Evolutionary conservation across 2,888 invertebrate species (phyloP), one percentile per base, ranked within the genome.

Genomic region (Andrena fulva): DNA sequence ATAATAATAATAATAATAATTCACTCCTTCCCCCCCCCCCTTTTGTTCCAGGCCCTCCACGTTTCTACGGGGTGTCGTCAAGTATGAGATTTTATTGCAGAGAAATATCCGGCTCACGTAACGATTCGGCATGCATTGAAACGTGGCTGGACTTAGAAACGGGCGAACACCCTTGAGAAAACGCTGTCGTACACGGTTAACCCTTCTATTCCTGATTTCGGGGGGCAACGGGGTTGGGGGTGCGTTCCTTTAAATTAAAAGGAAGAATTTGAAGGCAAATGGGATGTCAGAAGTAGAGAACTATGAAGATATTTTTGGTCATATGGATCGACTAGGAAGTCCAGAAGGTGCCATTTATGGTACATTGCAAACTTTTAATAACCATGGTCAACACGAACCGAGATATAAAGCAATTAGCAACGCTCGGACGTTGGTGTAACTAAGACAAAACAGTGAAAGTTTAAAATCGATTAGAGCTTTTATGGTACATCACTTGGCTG

Each of bases 81-180:
- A 69, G 62, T 77, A 79, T 77, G 77, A 67, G 80, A 83, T 78
- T 85, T 80, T 82, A 83, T 74, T 83, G 77, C 66, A 59, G 27
- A 64, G 75, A 74, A 78, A 78, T 87, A 85, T 86, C 81, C 74
- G 69, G 42, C 70, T 73, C 80, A 77, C 77, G 80, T 84, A 86
- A 85, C 80, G 75, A 77, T 78, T 76, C 69, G 76, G 73, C 85
- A 78, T 85, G 69, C 75, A 76, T 54, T 52, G 76, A 76, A 76
- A 82, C 76, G 82, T 82, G 85, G 76, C 60, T 48, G 6, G 73
- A 73, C 72, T 85, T 48, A 48, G 67, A 50, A 75, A 77, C 52
- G 60, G 68, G 59, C 33, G 33, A 42, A 12, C 56, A 50, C 33
- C 66, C 29, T 31, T 27, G n/a, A 10, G 48, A 62, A 56, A 72